These are phyloP conservation scores for Crypturellus tataupa DNA, from an alignment of 2,797 vertebrate genomes.

Conservation along the genomic window DNA sequence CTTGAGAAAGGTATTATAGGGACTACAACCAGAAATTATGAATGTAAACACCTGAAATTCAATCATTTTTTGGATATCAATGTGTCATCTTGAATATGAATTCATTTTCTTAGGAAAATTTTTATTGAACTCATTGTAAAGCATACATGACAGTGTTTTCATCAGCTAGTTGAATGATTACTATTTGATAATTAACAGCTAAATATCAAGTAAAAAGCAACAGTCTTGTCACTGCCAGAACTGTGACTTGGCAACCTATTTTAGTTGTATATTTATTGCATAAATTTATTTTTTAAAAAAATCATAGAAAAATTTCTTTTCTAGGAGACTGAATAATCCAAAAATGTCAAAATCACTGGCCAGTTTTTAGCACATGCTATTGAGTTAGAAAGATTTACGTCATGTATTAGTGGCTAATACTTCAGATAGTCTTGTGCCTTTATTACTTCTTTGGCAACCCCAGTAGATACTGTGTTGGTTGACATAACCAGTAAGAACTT, in stretches of 20 bases:
- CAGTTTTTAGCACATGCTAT: not conserved
- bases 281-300: not conserved
- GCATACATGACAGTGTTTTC: not conserved
- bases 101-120: not conserved
- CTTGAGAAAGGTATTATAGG: not conserved
- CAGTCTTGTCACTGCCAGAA: not conserved
- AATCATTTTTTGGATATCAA: not conserved
- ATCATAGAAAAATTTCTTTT: not conserved
- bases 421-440: not conserved
- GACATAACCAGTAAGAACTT: not conserved
- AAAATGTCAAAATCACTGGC: not conserved
- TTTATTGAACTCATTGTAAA: not conserved
- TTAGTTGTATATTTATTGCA: not conserved
- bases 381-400: not conserved
- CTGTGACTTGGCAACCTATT: fast-evolving
- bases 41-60: not conserved
- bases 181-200: not conserved
- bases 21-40: not conserved
- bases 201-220: not conserved
- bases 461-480: not conserved
- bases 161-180: not conserved
- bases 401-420: not conserved
- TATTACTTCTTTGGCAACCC: not conserved
- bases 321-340: not conserved
- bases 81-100: fast-evolving